phyloP scores from a whole-genome alignment of 1,140 invertebrate species.

The Monochamus saltuarius region DNA sequence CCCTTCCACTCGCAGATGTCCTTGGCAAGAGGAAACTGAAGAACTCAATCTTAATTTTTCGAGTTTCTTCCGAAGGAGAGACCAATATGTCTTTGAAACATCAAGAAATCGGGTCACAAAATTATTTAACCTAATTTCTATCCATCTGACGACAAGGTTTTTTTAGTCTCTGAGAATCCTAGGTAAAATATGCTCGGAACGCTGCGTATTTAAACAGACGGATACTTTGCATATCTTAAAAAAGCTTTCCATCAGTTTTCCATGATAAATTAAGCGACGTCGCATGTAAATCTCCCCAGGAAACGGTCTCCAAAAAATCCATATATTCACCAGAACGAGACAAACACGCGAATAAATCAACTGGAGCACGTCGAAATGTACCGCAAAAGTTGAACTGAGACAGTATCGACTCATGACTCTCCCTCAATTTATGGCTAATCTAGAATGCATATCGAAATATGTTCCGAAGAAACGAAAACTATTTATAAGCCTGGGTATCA shows the following conservation, averaged over 20 bases:
- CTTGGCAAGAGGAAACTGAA: too few species aligned
- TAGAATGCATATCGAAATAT: slow-evolving; percentile 18
- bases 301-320: slow-evolving; percentile 18
- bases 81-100: too few species aligned
- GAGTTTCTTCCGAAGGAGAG: too few species aligned
- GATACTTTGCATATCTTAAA: too few species aligned
- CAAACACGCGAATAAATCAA: slow-evolving; percentile 16
- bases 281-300: slow-evolving; percentile 11
- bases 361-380: slow-evolving; percentile 10
- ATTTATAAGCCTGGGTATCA: slow-evolving; percentile 15
- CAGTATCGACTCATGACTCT: slow-evolving; percentile 3
- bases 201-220: too few species aligned
- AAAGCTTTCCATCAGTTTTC: neutral
- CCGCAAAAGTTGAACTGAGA: slow-evolving; percentile 13
- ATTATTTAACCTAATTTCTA: too few species aligned
- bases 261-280: slow-evolving; percentile 18
- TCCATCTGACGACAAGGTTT: too few species aligned
- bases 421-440: slow-evolving; percentile 1
- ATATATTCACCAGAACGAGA: slow-evolving; percentile 18
- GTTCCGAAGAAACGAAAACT: slow-evolving; percentile 13
- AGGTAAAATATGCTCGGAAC: too few species aligned
- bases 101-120: too few species aligned
- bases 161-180: too few species aligned
- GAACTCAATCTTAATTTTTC: too few species aligned
- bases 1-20: too few species aligned